These are phyloP conservation scores for Epinephelus coioides DNA, from an alignment of 2,797 vertebrate species.

Conservation along the genomic window DNA sequence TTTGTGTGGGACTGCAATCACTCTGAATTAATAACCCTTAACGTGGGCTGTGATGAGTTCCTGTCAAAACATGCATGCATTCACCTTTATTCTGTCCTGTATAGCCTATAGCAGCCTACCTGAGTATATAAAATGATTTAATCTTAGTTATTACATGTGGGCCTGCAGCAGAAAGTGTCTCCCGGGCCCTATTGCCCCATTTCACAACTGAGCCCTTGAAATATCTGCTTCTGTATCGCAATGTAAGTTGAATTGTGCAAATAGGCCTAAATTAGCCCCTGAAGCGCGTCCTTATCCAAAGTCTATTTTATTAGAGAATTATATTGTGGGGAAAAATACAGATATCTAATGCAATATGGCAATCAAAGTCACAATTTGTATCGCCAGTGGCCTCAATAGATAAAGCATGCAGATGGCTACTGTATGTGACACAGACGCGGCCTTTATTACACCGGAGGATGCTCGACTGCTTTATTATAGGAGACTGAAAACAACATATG, in stretches of 20 bases:
- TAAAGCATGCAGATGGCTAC: conserved; percentile 44
- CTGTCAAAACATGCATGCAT: not conserved
- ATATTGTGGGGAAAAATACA: not conserved
- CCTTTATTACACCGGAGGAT: conserved; percentile 32
- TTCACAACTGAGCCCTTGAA: conserved; percentile 15
- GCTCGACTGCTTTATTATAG: not conserved
- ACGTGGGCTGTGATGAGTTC: not conserved
- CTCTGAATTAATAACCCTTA: not conserved
- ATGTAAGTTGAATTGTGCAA: conserved; percentile 23
- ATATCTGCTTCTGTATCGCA: conserved; percentile 24
- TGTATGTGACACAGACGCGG: conserved; percentile 38
- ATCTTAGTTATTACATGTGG: not conserved
- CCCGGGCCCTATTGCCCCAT: conserved; percentile 7
- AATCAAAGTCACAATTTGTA: conserved; percentile 6
- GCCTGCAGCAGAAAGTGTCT: conserved; percentile 2
- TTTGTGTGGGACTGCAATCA: not conserved
- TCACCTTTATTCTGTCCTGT: not conserved
- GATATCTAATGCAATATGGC: not conserved
- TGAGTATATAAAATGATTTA: not conserved
- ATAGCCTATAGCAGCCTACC: no score
- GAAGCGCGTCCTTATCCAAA: not conserved
- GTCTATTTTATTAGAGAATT: not conserved
- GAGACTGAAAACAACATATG: not conserved
- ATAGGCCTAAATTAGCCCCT: conserved; percentile 33
- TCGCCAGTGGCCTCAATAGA: conserved; percentile 30